These are phyloP conservation scores for Acrocephalus kingi DNA, from an alignment of 2,113 vertebrate species.

Conservation along the genomic window DNA sequence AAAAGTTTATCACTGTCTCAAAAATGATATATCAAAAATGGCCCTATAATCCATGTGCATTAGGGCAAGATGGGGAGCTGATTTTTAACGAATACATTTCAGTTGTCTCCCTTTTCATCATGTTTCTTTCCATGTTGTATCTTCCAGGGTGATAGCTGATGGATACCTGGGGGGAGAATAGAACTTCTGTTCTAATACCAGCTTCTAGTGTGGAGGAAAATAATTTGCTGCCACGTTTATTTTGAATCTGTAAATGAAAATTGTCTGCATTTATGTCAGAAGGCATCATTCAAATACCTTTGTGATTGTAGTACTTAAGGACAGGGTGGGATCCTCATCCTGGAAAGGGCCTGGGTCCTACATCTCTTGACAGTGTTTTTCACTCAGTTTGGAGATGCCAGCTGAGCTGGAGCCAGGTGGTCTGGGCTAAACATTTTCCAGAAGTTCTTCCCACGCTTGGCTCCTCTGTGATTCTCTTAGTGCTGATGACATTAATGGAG, in stretches of 20 bases:
- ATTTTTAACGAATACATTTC: background rate
- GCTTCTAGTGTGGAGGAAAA: background rate
- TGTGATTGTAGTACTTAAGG: background rate
- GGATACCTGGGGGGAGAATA: background rate
- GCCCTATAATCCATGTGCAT: background rate
- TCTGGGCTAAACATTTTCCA: background rate
- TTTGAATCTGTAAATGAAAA: background rate
- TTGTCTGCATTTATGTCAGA: background rate
- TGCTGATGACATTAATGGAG: background rate
- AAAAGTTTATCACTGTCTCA: background rate
- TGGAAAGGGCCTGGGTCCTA: background rate
- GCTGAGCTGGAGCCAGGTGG: background rate
- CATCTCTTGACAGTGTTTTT: background rate
- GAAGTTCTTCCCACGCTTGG: background rate
- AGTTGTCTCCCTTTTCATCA: background rate
- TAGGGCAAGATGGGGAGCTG: no score
- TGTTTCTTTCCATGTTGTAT: background rate
- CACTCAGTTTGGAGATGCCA: background rate
- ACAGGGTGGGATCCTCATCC: background rate
- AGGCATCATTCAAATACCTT: background rate
- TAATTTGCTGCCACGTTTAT: background rate
- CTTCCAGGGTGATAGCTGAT: background rate
- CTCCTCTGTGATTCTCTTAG: background rate
- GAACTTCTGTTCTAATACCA: background rate
- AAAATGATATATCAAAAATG: background rate